These are phyloP conservation scores for Penaeus monodon DNA, from an alignment of 2,888 invertebrate species.

Conservation along the genomic window DNA sequence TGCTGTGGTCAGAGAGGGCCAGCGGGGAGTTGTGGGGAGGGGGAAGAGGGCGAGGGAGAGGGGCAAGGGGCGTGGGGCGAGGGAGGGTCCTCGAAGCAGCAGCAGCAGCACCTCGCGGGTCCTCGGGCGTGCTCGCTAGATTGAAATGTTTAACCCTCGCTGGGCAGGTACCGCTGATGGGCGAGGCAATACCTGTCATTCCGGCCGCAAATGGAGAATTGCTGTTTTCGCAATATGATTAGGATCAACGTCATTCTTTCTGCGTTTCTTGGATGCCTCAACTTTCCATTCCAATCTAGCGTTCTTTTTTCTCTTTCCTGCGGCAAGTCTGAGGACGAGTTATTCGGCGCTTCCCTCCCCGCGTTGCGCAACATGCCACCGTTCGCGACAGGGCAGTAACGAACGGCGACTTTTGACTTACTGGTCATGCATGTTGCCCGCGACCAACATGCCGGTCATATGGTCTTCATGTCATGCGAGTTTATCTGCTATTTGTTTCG, in stretches of 20 bases:
- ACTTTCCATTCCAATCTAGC: constrained; percentile 20
- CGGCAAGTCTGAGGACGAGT: neutral
- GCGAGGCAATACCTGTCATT: constrained; percentile 54
- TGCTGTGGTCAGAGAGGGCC: neutral
- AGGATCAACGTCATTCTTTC: constrained; percentile 47
- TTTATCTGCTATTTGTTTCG: no score
- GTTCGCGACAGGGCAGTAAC: no score
- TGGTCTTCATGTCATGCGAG: no score
- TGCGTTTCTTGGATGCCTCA: constrained; percentile 35
- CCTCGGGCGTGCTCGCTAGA: constrained; percentile 26
- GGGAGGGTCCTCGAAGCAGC: neutral
- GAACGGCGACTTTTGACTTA: no score
- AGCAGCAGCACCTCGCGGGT: constrained; percentile 3
- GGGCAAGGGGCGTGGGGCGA: neutral
- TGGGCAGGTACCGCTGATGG: constrained; percentile 49
- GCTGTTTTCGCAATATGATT: constrained; percentile 52
- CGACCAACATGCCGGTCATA: no score
- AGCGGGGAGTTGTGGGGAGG: neutral
- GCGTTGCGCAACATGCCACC: no score
- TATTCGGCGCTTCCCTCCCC: neutral
- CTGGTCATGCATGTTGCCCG: no score
- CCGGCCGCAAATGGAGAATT: constrained; percentile 50
- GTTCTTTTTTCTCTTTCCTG: constrained; percentile 30
- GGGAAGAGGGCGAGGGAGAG: neutral
- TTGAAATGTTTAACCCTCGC: constrained; percentile 51